Base-by-base conservation (phyloP, 2,888 invertebrate genomes). In the Polydrusus tereticollis region DNA sequence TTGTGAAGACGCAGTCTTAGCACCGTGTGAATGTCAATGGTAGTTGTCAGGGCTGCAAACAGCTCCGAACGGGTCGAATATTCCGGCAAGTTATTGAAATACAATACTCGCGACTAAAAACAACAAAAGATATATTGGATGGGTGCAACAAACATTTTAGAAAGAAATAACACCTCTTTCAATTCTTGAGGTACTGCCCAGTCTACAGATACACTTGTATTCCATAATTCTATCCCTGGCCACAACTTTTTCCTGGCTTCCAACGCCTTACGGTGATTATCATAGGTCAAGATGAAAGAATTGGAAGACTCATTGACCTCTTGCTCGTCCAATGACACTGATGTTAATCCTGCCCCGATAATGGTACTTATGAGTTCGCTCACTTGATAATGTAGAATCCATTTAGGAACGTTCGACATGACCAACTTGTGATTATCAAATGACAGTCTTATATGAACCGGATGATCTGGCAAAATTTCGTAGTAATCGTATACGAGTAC, bases 391-490 rank as follows among this genome's bases (percentile, higher is more conserved):
- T 58, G 57, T 7, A 47, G 47, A 23, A 66, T 55, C 10, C 55
- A 20, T 21, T 36, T 43, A 16, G 79, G 79, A 45, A 79, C 73
- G 8, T 64, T 59, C 29, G 60, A 92, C 57, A 95, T 88, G 81
- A 93, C 93, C 0, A 95, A 86, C 0, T 93, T 87, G 79, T 93
- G 92, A 83, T 95, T 95, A 82, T 95, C 94, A 0, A 93, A 90
- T 3, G 93, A 93, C 76, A 89, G 90, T 0, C 91, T 91, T 2
- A 94, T 94, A 1, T 92, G 92, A 16, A 95, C 89, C 55, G 85
- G 85, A 57, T 89, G 86, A 6, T 89, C 89, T 0, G 89, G 88
- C 41, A 91, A 85, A 23, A 95, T 90, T 82, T 92, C 90, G 78
- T 85, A 89, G 14, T 90, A 89, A 82, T 94, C 90, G 38, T 95